Evolutionary conservation across 2,113 vertebrate genomes (phyloP).

Genomic region (Syngnathus floridae): DNA sequence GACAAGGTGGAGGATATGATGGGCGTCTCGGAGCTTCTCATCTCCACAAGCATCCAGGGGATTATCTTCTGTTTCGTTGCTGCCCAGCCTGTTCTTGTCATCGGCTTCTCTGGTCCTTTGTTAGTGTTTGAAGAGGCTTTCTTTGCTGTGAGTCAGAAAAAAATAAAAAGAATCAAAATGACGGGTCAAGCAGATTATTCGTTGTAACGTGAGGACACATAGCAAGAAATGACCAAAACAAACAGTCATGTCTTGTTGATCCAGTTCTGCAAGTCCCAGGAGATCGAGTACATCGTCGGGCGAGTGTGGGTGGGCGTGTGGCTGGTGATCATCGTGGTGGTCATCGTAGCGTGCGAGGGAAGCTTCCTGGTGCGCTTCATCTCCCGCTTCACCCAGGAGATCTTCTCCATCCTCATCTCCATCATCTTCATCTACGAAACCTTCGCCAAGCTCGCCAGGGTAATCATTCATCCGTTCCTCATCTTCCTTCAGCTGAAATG

Average conservation of each 20-base stretch:
- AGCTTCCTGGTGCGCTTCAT: constrained; percentile 94
- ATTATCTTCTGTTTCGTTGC: constrained; percentile 83
- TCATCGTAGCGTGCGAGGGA: constrained; percentile 86
- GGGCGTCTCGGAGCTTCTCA: constrained; percentile 86
- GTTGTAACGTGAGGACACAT: too few relatives aligned
- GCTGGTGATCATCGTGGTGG: constrained; percentile 84
- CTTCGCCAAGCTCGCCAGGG: constrained; percentile 83
- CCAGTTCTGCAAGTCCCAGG: constrained; percentile 78
- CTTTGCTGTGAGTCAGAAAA: constrained; percentile 68
- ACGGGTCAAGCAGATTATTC: too few relatives aligned
- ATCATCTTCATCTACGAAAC: constrained; percentile 98
- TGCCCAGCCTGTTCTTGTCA: constrained; percentile 88
- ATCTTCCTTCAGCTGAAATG: too few relatives aligned
- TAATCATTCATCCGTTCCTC: constrained; percentile 45
- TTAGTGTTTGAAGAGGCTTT: constrained; percentile 94
- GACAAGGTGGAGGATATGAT: constrained; percentile 86
- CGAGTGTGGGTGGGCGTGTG: constrained; percentile 93
- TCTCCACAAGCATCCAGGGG: constrained; percentile 85
- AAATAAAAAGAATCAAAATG: background rate
- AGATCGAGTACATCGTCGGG: constrained; percentile 84
- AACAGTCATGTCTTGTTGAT: constrained; percentile 5
- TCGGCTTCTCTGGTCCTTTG: constrained; percentile 94
- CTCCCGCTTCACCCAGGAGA: constrained; percentile 96
- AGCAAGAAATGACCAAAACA: too few relatives aligned
- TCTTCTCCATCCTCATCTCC: constrained; percentile 98